phyloP scores from a whole-genome alignment of 2,113 vertebrate species.

The Steatornis caripensis region DNA sequence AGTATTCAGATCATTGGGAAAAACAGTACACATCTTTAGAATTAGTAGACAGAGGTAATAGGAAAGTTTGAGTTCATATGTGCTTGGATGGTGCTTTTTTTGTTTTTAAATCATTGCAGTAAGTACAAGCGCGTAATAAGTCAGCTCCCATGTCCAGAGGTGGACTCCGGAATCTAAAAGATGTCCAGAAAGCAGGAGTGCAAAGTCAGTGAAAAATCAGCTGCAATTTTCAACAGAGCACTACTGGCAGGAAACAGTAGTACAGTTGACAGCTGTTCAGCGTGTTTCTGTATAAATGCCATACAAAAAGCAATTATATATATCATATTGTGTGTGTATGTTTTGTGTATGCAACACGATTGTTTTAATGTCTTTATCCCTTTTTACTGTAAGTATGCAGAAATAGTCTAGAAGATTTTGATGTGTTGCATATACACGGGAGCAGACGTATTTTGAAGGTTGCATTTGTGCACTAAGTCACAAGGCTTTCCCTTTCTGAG shows the following conservation, averaged over 20 bases:
- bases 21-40: neutral
- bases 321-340: neutral
- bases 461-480: neutral
- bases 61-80: neutral
- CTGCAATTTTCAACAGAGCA: neutral
- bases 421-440: neutral
- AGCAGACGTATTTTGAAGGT: neutral
- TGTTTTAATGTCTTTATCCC: neutral
- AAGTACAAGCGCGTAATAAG: neutral
- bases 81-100: too few relatives aligned
- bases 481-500: neutral
- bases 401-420: neutral
- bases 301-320: neutral
- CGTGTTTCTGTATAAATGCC: fast-evolving
- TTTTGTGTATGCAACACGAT: neutral
- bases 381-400: neutral
- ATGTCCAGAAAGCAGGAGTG: neutral
- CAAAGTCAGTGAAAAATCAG: neutral
- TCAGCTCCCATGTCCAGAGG: neutral
- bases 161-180: neutral
- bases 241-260: neutral
- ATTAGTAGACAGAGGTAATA: neutral
- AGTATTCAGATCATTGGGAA: neutral
- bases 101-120: too few relatives aligned
- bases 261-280: neutral